Percentiles rank a stretch among this genome's conserved stretches.
Conservation (phyloP, 2,888 invertebrate species). For the Harpalus rufipes region DNA sequence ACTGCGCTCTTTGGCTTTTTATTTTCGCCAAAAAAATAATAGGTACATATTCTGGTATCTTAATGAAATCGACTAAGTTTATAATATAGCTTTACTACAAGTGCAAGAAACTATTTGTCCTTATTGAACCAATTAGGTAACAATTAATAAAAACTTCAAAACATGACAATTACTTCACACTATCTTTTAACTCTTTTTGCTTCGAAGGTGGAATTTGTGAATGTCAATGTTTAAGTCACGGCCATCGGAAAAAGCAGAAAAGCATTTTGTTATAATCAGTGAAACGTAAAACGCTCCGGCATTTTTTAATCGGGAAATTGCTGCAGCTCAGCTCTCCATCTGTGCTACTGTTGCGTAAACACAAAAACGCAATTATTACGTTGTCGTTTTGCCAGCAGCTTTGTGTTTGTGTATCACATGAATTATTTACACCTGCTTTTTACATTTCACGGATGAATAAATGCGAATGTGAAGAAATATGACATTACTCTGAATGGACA, state of each 20-base stretch:
- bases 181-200: neutral
- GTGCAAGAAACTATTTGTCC: neutral
- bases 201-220: constrained; percentile 19
- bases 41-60: no score
- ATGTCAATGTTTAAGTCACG: constrained; percentile 59
- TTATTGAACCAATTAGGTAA: neutral
- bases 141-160: neutral
- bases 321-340: constrained; percentile 28
- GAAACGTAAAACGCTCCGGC: constrained; percentile 34
- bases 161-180: neutral
- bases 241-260: constrained; percentile 33
- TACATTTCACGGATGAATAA: constrained; percentile 37
- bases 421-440: constrained; percentile 48
- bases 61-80: no score
- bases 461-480: constrained; percentile 36
- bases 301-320: constrained; percentile 50
- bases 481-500: constrained; percentile 19
- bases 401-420: constrained; percentile 43
- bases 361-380: constrained; percentile 49
- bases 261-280: constrained; percentile 38
- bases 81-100: no score
- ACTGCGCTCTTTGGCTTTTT: no score
- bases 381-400: constrained; percentile 36
- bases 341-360: constrained; percentile 45
- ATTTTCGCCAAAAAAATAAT: no score